phyloP scores from a whole-genome alignment of 2,113 vertebrate species.

The Ahaetulla prasina region DNA sequence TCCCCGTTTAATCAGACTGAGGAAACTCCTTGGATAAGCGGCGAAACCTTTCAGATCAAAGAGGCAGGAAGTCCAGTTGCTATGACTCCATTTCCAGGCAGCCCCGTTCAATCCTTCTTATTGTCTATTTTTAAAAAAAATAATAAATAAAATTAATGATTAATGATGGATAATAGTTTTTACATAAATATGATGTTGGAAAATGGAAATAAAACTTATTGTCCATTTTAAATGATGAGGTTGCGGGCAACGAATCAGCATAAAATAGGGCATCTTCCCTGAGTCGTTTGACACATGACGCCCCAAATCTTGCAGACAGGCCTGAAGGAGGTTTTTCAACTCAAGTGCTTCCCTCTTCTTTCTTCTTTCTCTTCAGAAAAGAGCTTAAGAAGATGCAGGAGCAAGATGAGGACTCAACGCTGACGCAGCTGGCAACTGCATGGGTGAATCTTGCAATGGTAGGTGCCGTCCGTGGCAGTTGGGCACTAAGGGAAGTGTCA shows the following conservation, averaged over 20 bases:
- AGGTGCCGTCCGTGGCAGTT: slow-evolving; percentile 18
- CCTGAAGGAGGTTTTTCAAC: neutral
- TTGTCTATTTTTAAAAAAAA: neutral
- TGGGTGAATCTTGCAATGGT: slow-evolving; percentile 91
- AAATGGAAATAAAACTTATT: no score
- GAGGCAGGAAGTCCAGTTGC: neutral
- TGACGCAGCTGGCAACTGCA: slow-evolving; percentile 92
- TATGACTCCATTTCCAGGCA: neutral
- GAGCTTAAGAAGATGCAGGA: slow-evolving; percentile 98
- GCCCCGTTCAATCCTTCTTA: neutral
- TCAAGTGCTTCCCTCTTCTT: neutral
- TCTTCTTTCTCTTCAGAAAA: slow-evolving; percentile 70
- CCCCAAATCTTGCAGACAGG: neutral
- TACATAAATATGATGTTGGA: no score
- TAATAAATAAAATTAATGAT: no score
- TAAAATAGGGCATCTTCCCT: neutral
- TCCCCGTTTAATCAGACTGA: neutral
- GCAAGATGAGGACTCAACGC: slow-evolving; percentile 89
- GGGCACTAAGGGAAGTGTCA: neutral
- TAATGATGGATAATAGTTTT: no score
- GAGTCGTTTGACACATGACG: neutral
- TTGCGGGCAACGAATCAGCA: neutral
- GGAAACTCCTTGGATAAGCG: neutral
- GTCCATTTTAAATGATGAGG: neutral
- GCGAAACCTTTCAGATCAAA: neutral